Percentiles rank a stretch among this genome's conserved stretches.
Conservation (phyloP, 2,113 vertebrate species). For the Oreochromis niloticus region DNA sequence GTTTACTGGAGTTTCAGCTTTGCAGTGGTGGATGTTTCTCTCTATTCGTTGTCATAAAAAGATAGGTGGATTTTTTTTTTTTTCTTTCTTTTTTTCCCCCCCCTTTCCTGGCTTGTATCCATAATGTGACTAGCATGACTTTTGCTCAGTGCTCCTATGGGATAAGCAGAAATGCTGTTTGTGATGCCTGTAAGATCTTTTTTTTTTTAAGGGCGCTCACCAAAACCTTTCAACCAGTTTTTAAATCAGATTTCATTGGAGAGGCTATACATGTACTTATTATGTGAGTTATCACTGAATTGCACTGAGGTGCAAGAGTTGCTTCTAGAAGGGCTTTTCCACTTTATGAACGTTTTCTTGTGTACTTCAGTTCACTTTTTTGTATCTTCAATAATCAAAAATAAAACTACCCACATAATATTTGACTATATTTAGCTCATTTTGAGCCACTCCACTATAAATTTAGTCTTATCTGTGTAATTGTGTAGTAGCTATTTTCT, state of each 20-base stretch:
- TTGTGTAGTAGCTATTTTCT: background rate
- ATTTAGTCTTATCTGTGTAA: background rate
- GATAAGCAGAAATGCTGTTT: background rate
- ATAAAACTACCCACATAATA: background rate
- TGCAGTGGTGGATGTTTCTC: background rate
- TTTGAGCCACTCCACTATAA: background rate
- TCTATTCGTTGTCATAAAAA: background rate
- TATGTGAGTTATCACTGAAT: background rate
- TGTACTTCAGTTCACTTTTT: background rate
- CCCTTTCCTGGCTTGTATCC: background rate
- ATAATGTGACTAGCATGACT: background rate
- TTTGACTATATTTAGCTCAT: background rate
- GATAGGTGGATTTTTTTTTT: background rate
- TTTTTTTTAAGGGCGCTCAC: background rate
- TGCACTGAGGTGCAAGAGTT: background rate
- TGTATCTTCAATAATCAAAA: background rate
- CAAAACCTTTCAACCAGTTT: background rate
- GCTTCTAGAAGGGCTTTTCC: background rate
- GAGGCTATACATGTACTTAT: background rate
- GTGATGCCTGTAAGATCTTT: background rate
- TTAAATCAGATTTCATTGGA: background rate
- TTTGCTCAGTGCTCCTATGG: background rate
- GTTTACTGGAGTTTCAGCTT: background rate
- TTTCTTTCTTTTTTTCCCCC: no score
- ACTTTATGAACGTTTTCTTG: background rate